A percentile compares a stretch with the other conserved stretches of the same genome.
phyloP scores from a whole-genome alignment of 2,888 invertebrate genomes.

The Notodonta ziczac region DNA sequence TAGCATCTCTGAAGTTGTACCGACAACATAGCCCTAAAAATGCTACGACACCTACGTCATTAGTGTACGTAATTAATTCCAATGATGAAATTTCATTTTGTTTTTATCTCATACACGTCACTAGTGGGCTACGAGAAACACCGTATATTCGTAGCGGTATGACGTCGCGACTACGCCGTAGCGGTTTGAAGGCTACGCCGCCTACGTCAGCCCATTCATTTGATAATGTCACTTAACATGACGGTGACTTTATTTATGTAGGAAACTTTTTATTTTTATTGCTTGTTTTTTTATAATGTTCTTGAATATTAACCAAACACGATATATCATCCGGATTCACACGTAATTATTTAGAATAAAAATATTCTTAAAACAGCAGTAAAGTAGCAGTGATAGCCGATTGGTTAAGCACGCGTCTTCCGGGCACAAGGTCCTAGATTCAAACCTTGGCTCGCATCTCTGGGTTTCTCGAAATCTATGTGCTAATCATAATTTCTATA shows the following conservation, averaged over 20 bases:
- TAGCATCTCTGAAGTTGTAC: background rate
- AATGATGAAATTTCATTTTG: background rate
- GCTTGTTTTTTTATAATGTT: background rate
- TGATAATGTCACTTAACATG: slow-evolving; percentile 38
- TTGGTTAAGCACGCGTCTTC: too few species aligned
- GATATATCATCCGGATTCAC: too few species aligned
- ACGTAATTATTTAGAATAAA: too few species aligned
- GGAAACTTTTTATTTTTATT: slow-evolving; percentile 7
- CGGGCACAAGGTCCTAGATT: too few species aligned
- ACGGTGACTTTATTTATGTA: slow-evolving; percentile 26
- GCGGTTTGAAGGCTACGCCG: slow-evolving; percentile 38
- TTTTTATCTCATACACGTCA: background rate
- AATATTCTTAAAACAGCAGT: too few species aligned
- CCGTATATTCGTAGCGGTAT: slow-evolving; percentile 30
- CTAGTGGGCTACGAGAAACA: background rate
- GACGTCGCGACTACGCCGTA: slow-evolving; percentile 27
- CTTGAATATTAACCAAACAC: too few species aligned
- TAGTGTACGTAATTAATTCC: too few species aligned
- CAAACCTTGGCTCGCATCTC: too few species aligned
- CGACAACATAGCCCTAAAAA: background rate
- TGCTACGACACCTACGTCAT: background rate
- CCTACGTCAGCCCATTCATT: slow-evolving; percentile 40
- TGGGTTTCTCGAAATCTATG: too few species aligned
- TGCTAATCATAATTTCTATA: too few species aligned
- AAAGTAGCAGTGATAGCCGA: too few species aligned